Evolutionary conservation across 2,113 vertebrate species (phyloP).

Genomic region (Dendropsophus ebraccatus): DNA sequence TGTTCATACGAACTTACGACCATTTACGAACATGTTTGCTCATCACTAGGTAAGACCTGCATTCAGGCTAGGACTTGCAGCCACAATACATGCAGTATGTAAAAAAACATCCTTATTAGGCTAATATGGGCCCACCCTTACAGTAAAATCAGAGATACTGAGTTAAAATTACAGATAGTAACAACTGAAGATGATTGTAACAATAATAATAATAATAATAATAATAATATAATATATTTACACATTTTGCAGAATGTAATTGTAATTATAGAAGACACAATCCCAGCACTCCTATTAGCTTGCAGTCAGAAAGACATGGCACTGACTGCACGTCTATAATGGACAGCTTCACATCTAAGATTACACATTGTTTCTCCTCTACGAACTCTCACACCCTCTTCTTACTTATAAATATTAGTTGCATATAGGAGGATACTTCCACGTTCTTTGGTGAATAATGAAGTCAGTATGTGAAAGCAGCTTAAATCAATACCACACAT

Average conservation of each 20-base stretch:
- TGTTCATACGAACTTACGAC: no score
- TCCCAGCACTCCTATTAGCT: neutral
- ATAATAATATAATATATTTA: neutral
- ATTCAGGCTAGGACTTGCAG: no score
- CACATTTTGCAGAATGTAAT: neutral
- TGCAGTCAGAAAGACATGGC: neutral
- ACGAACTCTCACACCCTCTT: neutral
- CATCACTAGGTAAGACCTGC: no score
- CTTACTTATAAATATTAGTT: neutral
- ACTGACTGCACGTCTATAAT: neutral
- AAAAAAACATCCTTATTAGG: no score
- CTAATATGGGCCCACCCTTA: no score
- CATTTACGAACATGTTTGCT: no score
- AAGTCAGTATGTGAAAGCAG: slow-evolving; percentile 13
- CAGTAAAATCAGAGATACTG: neutral
- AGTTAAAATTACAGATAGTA: neutral
- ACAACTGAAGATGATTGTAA: neutral
- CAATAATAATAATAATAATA: neutral
- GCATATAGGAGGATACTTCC: neutral
- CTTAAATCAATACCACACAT: slow-evolving; percentile 16
- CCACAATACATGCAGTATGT: no score
- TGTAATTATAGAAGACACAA: neutral
- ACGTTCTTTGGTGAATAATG: neutral
- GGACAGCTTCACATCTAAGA: neutral
- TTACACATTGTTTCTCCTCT: neutral